Conservation (phyloP, 2,113 vertebrate species). For the Ciconia boyciana region DNA sequence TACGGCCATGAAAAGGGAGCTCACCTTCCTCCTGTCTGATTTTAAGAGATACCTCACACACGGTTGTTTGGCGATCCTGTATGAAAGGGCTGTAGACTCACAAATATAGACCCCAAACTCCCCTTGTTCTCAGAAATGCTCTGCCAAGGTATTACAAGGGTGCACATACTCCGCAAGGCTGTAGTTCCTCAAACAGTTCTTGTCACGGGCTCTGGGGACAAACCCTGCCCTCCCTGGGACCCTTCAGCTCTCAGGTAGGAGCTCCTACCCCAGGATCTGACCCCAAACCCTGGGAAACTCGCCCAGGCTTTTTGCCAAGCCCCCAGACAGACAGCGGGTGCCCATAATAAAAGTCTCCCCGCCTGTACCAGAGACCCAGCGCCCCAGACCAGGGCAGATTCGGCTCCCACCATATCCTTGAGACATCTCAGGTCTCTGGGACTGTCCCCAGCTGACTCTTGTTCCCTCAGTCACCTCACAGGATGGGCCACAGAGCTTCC, state of each 20-base stretch:
- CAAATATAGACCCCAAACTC: background rate
- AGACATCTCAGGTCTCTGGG: background rate
- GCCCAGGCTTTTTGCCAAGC: background rate
- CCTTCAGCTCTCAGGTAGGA: background rate
- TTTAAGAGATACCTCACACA: accelerated
- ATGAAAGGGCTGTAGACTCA: background rate
- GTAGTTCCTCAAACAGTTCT: background rate
- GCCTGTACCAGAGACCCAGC: accelerated
- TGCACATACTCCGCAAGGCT: accelerated
- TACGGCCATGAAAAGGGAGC: background rate
- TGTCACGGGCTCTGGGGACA: accelerated
- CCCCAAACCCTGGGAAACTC: background rate
- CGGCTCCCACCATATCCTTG: accelerated
- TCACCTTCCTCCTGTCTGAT: background rate
- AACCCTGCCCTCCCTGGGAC: background rate
- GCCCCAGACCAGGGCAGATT: accelerated
- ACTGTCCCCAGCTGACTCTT: accelerated
- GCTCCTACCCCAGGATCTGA: background rate
- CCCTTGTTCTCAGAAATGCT: background rate
- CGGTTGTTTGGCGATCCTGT: background rate
- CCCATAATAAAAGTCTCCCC: background rate
- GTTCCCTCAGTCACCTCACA: background rate
- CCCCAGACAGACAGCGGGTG: accelerated
- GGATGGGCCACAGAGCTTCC: background rate
- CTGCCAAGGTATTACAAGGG: background rate